Evolutionary conservation across 1,140 invertebrate genomes (phyloP).

Genomic region (Streblospio benedicti): DNA sequence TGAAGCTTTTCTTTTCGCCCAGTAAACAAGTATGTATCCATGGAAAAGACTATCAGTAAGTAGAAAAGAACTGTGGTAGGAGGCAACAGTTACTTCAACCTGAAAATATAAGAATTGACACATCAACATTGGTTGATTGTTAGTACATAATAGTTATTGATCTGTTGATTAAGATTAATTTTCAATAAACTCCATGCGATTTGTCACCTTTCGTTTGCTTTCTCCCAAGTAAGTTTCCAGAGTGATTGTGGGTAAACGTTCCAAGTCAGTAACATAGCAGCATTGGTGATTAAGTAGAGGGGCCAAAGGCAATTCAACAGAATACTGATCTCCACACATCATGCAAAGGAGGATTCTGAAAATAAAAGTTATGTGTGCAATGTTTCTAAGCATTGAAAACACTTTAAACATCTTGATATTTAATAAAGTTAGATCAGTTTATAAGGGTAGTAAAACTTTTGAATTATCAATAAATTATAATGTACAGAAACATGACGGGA

Average conservation of each 20-base stretch:
- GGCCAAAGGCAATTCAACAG: constrained; percentile 77
- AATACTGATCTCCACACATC: constrained; percentile 92
- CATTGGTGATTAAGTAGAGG: constrained; percentile 80
- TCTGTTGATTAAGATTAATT: too few species aligned
- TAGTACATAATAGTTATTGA: too few species aligned
- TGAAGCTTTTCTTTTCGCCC: constrained; percentile 87
- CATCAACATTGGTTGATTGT: too few species aligned
- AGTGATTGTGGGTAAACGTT: constrained; percentile 70
- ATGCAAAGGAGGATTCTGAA: constrained; percentile 82
- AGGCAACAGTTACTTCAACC: constrained; percentile 90
- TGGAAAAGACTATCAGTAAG: constrained; percentile 56
- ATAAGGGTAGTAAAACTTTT: too few species aligned
- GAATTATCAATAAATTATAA: too few species aligned
- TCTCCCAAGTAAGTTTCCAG: constrained; percentile 84
- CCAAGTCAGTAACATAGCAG: constrained; percentile 69
- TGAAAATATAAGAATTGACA: too few species aligned
- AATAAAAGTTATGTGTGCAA: constrained; percentile 13
- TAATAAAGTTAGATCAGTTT: too few species aligned
- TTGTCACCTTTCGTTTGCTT: constrained; percentile 67
- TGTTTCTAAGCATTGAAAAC: too few species aligned
- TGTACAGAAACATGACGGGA: too few species aligned
- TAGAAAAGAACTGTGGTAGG: constrained; percentile 77
- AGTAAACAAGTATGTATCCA: constrained; percentile 92
- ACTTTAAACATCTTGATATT: too few species aligned
- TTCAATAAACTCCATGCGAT: too few species aligned